Evolutionary conservation across 64 coral and sea anemone genomes (phyloP), one percentile per base, ranked within the genome.

Genomic region (Stichodactyla mertensii): DNA sequence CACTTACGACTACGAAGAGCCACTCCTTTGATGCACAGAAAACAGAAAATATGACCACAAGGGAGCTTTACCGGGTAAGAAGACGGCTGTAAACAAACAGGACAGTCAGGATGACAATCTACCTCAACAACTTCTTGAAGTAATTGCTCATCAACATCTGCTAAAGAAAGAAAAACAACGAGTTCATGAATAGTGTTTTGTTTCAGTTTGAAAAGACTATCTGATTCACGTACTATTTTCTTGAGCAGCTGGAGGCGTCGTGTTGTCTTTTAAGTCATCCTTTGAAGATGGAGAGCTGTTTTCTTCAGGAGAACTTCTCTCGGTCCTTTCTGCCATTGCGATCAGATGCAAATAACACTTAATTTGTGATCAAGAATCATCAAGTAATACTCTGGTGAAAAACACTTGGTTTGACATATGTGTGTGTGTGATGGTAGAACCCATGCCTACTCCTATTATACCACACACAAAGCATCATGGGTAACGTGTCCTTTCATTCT

Each of bases 1-100:
- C 97, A 99, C 45, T 87, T 92, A 90, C 91, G 83, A 64, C 97
- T 91, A 26, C 97, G 90, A 79, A 99, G 84, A 77, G 91, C 90
- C 55, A 99, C 97, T 80, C 97, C 97, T 95, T 99, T 99, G 67
- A 99, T 99, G 84, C 97, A 99, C 18, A 99, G 86, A 90, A 95
- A 99, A 77, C 97, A 99, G 64, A 99, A 99, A 20, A 99, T 95
- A 79, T 99, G 97, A 14, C 97, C 93, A 64, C 97, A 99, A 14
- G 90, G 90, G 62, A 99, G 91, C 80, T 95, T 89, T 3, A 99
- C 97, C 2, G 97, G 97, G 67, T 95, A 99, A 51, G 87, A 90
- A 82, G 87, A 78, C 20, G 86, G 86, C 14, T 99, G 97, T 85
- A 99, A 82, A 88, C 97, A 99, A 2, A 99, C 97, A 52, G 97